Evolutionary conservation across 2,888 invertebrate species (phyloP).

Genomic region (Latrodectus elegans): DNA sequence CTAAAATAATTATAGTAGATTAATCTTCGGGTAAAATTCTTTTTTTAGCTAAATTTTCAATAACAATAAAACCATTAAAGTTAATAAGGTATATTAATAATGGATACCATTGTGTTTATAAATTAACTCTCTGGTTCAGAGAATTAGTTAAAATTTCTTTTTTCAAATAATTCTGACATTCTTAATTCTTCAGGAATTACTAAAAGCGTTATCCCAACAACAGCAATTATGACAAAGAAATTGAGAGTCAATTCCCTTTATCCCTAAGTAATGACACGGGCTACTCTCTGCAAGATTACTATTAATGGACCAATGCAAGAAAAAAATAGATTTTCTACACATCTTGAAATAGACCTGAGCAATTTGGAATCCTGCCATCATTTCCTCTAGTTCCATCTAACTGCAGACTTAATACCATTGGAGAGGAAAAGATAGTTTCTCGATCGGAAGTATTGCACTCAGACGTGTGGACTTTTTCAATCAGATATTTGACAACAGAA

Average conservation of each 20-base stretch:
- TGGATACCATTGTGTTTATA: not conserved
- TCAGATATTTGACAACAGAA: slow-evolving; percentile 62
- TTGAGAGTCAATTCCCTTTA: not conserved
- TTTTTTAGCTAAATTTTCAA: not conserved
- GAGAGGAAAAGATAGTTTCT: slow-evolving; percentile 44
- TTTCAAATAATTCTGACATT: slow-evolving; percentile 2
- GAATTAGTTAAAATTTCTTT: not conserved
- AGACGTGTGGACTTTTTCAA: slow-evolving; percentile 60
- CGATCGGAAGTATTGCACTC: slow-evolving; percentile 50
- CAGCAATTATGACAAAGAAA: not conserved
- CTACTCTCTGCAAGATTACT: not conserved
- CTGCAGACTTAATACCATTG: slow-evolving; percentile 46
- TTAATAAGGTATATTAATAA: not conserved
- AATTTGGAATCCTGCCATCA: slow-evolving; percentile 32
- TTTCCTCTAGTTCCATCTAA: slow-evolving; percentile 31
- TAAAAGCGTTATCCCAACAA: not conserved
- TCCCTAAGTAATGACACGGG: not conserved
- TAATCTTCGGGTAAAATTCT: too few relatives aligned
- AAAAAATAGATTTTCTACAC: not conserved
- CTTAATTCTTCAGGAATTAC: not conserved
- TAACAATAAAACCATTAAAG: not conserved
- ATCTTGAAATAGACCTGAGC: slow-evolving; percentile 32
- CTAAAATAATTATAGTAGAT: too few relatives aligned
- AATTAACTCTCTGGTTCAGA: not conserved
- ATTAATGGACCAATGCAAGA: not conserved